Evolutionary conservation across 1,140 invertebrate species (phyloP).

Genomic region (Oscheius sp.): DNA sequence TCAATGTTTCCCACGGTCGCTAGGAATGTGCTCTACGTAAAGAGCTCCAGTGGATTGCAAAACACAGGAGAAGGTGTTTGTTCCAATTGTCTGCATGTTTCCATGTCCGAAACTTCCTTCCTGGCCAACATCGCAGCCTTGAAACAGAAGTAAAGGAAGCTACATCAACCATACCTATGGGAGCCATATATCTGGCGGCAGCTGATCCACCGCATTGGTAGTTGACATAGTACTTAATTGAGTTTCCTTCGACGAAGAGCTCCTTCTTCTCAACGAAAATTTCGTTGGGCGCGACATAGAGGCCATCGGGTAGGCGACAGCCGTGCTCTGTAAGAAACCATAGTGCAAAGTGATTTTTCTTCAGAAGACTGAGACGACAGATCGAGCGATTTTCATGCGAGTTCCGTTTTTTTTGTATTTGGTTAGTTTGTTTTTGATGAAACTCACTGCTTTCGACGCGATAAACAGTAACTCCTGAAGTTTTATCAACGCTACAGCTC

Average conservation of each 20-base stretch:
- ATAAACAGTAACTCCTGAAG: background rate
- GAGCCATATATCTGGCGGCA: background rate
- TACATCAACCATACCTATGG: background rate
- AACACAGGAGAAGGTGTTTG: background rate
- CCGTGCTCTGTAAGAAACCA: background rate
- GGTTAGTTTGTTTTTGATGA: no score
- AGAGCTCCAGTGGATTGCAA: background rate
- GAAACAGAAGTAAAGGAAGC: background rate
- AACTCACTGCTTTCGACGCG: background rate
- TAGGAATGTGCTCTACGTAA: background rate
- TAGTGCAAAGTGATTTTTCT: background rate
- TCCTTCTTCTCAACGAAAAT: background rate
- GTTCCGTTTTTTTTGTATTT: no score
- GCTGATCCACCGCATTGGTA: background rate
- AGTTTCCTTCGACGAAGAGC: background rate
- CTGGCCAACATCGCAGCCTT: background rate
- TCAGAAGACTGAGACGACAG: no score
- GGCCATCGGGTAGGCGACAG: background rate
- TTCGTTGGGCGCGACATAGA: background rate
- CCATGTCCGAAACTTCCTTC: background rate
- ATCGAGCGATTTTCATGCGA: no score
- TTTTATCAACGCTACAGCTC: background rate
- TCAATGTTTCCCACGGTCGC: background rate
- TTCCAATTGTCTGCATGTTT: background rate
- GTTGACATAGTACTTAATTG: background rate